A percentile compares a stretch with the other conserved stretches of the same genome.
Conservation (phyloP, 2,888 invertebrate genomes). For the Hanleya hanleyi region DNA sequence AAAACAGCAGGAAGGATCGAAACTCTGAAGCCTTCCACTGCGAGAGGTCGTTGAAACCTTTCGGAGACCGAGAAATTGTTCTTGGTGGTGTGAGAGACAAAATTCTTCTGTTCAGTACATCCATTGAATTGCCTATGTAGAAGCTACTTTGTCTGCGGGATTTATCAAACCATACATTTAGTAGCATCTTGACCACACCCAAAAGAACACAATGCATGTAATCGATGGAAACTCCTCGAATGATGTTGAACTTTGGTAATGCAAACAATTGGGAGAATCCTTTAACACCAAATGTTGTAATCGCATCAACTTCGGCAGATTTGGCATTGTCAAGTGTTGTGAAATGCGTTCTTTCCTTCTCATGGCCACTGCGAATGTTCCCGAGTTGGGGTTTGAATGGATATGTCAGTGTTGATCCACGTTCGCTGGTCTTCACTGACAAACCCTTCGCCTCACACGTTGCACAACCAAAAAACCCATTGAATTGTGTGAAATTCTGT, state of each 20-base stretch:
- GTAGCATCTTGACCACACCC: slow-evolving; percentile 37
- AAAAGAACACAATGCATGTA: slow-evolving; percentile 50
- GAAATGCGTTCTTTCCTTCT: not conserved
- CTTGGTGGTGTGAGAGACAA: slow-evolving; percentile 21
- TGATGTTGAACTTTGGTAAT: slow-evolving; percentile 34
- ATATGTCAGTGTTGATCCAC: not conserved
- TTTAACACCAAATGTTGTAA: slow-evolving; percentile 1
- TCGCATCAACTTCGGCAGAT: not conserved
- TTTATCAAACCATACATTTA: slow-evolving; percentile 37
- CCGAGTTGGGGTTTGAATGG: not conserved
- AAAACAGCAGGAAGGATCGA: slow-evolving; percentile 23
- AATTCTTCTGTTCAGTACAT: not conserved
- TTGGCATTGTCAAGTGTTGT: not conserved
- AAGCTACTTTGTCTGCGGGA: slow-evolving; percentile 16
- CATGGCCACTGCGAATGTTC: not conserved
- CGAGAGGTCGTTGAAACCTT: slow-evolving; percentile 8
- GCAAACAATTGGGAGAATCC: slow-evolving; percentile 13
- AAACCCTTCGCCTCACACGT: slow-evolving; percentile 8
- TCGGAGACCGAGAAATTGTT: slow-evolving; percentile 17
- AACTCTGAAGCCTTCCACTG: slow-evolving; percentile 30
- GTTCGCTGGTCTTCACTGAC: not conserved
- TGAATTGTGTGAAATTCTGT: no score
- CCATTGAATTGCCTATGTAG: slow-evolving; percentile 6
- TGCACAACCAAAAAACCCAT: slow-evolving; percentile 14
- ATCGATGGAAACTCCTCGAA: slow-evolving; percentile 39